phyloP scores from a whole-genome alignment of 2,113 vertebrate genomes.

The Poicephalus meyeri region DNA sequence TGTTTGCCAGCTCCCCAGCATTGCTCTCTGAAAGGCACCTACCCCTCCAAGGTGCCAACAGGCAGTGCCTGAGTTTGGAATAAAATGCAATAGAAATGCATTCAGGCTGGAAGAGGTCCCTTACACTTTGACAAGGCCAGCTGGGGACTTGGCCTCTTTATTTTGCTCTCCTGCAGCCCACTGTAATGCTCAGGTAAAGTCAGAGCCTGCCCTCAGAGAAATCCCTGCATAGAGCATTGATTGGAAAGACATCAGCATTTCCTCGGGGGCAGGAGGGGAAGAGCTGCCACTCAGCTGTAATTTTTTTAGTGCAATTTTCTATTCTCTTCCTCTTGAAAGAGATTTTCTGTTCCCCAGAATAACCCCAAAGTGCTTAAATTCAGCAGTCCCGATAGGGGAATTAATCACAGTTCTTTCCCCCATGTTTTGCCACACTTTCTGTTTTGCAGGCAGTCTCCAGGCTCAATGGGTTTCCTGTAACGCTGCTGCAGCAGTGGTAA shows the following conservation, averaged over 20 bases:
- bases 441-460: neutral
- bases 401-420: neutral
- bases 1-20: neutral
- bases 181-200: neutral
- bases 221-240: neutral
- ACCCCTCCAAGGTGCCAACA: neutral
- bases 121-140: neutral
- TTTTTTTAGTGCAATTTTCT: slow-evolving; percentile 5
- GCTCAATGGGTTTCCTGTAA: accelerated
- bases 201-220: neutral
- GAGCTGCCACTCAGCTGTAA: neutral
- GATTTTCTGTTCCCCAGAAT: neutral
- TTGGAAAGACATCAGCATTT: slow-evolving; percentile 3
- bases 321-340: neutral
- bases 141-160: neutral
- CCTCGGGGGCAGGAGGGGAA: neutral
- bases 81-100: neutral
- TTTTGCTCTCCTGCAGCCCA: neutral
- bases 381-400: neutral
- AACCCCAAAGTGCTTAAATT: neutral
- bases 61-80: neutral
- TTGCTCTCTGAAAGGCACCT: neutral
- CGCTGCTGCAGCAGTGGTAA: neutral
- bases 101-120: neutral
- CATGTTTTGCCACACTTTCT: neutral